Percentiles rank a stretch among this genome's conserved stretches.
Conservation (phyloP, 2,113 vertebrate species). For the Verasper variegatus region DNA sequence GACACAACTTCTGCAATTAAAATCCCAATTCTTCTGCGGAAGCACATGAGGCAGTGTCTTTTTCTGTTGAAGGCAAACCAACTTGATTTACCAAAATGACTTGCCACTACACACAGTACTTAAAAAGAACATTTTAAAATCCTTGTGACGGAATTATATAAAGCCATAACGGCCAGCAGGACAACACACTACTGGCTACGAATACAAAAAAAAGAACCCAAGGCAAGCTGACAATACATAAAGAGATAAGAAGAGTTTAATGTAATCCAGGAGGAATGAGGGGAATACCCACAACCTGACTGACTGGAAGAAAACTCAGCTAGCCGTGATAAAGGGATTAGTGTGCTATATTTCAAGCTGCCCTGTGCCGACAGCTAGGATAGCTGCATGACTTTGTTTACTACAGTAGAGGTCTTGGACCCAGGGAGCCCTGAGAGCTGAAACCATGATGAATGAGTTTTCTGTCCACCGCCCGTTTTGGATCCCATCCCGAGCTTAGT, state of each 20-base stretch:
- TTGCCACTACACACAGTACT: neutral
- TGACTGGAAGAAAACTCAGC: conserved; percentile 45
- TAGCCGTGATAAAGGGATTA: conserved; percentile 60
- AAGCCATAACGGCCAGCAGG: neutral
- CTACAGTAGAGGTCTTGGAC: conserved; percentile 27
- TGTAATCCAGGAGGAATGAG: conserved; percentile 50
- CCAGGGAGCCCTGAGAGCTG: conserved; percentile 5
- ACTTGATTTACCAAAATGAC: neutral
- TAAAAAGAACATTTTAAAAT: neutral
- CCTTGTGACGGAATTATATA: neutral
- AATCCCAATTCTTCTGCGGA: conserved; percentile 16
- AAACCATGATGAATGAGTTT: conserved; percentile 37
- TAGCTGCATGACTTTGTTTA: conserved; percentile 44
- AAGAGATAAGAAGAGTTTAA: conserved; percentile 47
- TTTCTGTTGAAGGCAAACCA: neutral
- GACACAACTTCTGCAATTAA: conserved; percentile 10
- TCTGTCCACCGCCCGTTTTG: conserved; percentile 31
- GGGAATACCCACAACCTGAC: conserved; percentile 46
- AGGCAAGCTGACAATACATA: conserved; percentile 32
- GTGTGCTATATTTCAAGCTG: conserved; percentile 55
- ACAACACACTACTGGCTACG: neutral
- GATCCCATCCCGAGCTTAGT: conserved; percentile 25
- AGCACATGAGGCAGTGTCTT: neutral
- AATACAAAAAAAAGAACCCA: neutral
- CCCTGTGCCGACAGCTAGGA: conserved; percentile 40